Conservation (phyloP, 1,140 invertebrate genomes). For the Cotesia typhae region DNA sequence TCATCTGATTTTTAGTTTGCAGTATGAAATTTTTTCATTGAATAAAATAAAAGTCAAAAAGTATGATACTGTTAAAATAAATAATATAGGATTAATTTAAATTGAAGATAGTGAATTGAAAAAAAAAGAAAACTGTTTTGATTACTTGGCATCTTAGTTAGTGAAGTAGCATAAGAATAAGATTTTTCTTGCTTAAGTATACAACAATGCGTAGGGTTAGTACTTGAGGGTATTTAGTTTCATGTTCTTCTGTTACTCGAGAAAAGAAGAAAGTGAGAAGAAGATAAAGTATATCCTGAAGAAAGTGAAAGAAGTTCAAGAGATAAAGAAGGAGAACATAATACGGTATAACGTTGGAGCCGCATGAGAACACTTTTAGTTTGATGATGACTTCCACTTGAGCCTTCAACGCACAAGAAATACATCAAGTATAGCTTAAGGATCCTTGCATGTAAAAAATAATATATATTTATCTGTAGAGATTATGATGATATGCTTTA, state of each 20-base stretch:
- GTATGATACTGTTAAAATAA: not conserved
- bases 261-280: conserved; percentile 21
- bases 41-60: not conserved
- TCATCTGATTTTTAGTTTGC: conserved; percentile 4
- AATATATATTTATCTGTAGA: not conserved
- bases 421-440: conserved; percentile 6
- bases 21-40: not conserved
- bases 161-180: conserved; percentile 66
- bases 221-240: conserved; percentile 30
- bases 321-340: conserved; percentile 40
- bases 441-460: not conserved
- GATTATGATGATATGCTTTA: not conserved
- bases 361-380: conserved; percentile 53
- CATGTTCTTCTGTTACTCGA: conserved; percentile 13
- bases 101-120: not conserved
- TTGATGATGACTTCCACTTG: conserved; percentile 57
- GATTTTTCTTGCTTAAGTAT: conserved; percentile 56
- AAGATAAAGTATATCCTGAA: conserved; percentile 1
- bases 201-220: conserved; percentile 40
- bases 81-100: not conserved
- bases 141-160: too few species aligned
- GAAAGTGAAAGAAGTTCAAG: conserved; percentile 1
- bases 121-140: not conserved
- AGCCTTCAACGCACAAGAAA: conserved; percentile 40
- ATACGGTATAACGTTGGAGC: conserved; percentile 48